phyloP scores from a whole-genome alignment of 2,888 invertebrate genomes.

The Harpagoxenus sublaevis region DNA sequence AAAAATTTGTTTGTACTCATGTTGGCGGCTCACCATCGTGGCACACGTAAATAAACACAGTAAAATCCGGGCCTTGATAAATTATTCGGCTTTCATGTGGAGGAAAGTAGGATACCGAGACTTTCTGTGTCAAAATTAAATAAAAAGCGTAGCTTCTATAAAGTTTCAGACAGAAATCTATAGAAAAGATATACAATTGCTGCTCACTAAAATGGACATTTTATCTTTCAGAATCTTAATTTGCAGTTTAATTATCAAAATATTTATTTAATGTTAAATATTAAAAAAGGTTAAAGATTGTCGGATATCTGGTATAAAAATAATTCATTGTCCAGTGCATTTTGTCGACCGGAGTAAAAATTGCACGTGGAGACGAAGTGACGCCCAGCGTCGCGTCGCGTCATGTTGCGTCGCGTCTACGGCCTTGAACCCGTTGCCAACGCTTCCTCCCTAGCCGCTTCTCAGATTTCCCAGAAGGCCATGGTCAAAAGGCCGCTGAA shows the following conservation, averaged over 20 bases:
- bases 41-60: neutral
- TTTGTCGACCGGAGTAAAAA: slow-evolving; percentile 2
- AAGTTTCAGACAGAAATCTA: neutral
- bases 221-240: neutral
- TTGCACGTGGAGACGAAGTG: slow-evolving; percentile 78
- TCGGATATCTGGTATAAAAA: neutral
- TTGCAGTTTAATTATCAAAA: neutral
- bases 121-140: neutral
- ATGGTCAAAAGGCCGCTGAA: slow-evolving; percentile 72
- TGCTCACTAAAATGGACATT: neutral
- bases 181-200: neutral
- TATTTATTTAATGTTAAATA: slow-evolving; percentile 1
- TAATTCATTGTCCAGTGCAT: slow-evolving; percentile 9
- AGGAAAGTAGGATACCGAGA: neutral
- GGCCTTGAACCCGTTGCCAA: slow-evolving; percentile 81
- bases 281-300: neutral
- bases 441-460: slow-evolving; percentile 65
- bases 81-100: neutral
- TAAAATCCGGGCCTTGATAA: slow-evolving; percentile 11
- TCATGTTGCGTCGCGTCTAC: slow-evolving; percentile 71
- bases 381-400: slow-evolving; percentile 71
- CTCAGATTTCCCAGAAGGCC: slow-evolving; percentile 79
- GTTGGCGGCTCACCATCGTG: neutral
- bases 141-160: neutral
- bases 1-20: slow-evolving; percentile 11